Percentiles rank a stretch among this genome's conserved stretches.
Evolutionary conservation across 2,888 invertebrate species (phyloP).

Genomic region (Trisateles emortualis): DNA sequence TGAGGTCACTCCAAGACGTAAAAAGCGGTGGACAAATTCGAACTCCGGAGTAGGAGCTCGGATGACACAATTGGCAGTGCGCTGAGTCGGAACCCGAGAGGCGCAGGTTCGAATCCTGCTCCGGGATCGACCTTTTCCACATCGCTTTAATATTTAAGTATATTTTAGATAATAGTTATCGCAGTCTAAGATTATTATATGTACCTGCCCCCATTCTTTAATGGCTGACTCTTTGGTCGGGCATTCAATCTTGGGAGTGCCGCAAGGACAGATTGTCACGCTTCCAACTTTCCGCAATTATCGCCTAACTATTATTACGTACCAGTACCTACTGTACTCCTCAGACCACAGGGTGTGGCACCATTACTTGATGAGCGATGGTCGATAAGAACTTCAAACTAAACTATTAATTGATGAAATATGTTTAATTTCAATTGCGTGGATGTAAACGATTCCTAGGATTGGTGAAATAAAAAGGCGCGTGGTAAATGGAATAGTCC

Average conservation of each 20-base stretch:
- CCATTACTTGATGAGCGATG: constrained; percentile 63
- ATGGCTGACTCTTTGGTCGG: background rate
- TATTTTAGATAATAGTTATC: background rate
- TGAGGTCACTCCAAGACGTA: too few species aligned
- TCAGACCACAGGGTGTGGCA: constrained; percentile 54
- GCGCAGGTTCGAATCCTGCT: too few species aligned
- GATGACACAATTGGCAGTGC: too few species aligned
- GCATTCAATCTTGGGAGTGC: constrained; percentile 10
- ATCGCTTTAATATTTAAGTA: too few species aligned
- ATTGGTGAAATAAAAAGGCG: constrained; percentile 6
- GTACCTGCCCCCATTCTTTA: background rate
- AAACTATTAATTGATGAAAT: constrained; percentile 49
- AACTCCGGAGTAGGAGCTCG: too few species aligned
- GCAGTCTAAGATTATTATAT: background rate
- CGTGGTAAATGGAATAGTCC: too few species aligned
- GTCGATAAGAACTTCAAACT: constrained; percentile 55
- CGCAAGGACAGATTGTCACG: background rate
- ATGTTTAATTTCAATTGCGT: constrained; percentile 13
- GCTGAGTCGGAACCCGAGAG: too few species aligned
- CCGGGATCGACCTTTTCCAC: too few species aligned
- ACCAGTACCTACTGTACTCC: constrained; percentile 23
- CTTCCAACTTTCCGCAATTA: constrained; percentile 12
- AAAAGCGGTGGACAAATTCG: too few species aligned
- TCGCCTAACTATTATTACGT: constrained; percentile 21
- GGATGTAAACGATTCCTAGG: background rate